These are phyloP conservation scores for Bucorvus abyssinicus DNA, from an alignment of 2,797 vertebrate species.

Conservation along the genomic window DNA sequence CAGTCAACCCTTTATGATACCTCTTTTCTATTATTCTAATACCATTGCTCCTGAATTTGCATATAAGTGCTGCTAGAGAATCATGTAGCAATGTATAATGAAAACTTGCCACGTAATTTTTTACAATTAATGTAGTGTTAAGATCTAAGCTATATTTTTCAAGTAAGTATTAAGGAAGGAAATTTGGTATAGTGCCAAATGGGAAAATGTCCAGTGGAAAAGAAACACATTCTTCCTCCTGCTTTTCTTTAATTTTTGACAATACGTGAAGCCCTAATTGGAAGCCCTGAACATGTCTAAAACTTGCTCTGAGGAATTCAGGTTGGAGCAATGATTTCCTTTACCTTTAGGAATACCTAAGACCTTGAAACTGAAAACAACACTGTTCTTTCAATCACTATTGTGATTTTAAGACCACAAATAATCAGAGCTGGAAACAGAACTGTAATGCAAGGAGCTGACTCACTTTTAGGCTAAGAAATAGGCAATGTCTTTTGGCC, in stretches of 20 bases:
- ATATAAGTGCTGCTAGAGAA: not conserved
- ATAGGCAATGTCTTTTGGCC: not conserved
- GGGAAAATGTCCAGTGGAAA: not conserved
- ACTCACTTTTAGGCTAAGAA: not conserved
- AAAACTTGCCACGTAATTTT: not conserved
- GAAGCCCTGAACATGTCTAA: not conserved
- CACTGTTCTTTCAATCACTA: not conserved
- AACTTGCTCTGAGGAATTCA: not conserved
- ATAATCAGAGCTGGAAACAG: not conserved
- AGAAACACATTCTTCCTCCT: not conserved
- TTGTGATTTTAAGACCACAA: not conserved
- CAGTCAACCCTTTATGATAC: not conserved
- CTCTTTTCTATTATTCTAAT: not conserved
- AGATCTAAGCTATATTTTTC: not conserved
- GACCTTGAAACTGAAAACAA: not conserved
- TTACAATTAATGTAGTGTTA: not conserved
- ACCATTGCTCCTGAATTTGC: not conserved
- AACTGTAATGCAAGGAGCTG: not conserved
- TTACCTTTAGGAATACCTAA: not conserved
- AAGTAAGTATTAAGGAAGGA: not conserved
- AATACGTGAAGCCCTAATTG: not conserved
- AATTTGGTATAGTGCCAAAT: not conserved
- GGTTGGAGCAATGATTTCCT: not conserved
- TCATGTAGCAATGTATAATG: not conserved
- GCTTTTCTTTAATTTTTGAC: not conserved